Evolutionary conservation across 1,140 invertebrate genomes (phyloP).

Genomic region (Drosophila jambulina): DNA sequence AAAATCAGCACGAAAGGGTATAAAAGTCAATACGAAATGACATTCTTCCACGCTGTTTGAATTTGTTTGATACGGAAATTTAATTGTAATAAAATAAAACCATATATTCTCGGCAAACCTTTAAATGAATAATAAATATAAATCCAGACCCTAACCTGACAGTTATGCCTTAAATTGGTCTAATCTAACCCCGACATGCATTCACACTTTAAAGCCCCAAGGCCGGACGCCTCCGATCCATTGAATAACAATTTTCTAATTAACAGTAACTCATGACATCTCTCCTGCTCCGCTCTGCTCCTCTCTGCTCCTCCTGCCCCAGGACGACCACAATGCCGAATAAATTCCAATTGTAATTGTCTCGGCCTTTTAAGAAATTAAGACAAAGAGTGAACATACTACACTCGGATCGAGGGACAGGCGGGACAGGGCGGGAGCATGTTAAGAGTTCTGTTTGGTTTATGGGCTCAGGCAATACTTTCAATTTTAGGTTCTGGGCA

Average conservation of each 20-base stretch:
- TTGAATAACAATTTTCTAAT: constrained; percentile 70
- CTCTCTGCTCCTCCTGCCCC: constrained; percentile 5
- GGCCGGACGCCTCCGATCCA: constrained; percentile 5
- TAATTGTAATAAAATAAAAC: not conserved
- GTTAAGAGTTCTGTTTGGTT: constrained; percentile 31
- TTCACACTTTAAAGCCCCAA: constrained; percentile 15
- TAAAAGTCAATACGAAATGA: not conserved
- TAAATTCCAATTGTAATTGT: constrained; percentile 73
- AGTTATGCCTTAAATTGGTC: constrained; percentile 6
- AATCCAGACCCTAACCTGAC: constrained; percentile 2
- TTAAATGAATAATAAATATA: constrained; percentile 11
- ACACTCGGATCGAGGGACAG: constrained; percentile 15
- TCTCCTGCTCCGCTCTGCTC: not conserved
- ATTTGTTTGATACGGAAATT: not conserved
- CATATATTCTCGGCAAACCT: not conserved
- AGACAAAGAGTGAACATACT: constrained; percentile 32
- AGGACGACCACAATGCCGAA: constrained; percentile 38
- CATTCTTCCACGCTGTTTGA: not conserved
- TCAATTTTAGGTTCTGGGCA: constrained; percentile 62
- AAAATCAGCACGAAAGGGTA: not conserved
- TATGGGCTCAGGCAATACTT: constrained; percentile 47
- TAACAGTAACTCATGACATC: constrained; percentile 67
- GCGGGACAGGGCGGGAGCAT: not conserved
- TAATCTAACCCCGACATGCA: constrained; percentile 2
- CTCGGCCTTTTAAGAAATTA: constrained; percentile 53